A percentile compares a stretch with the other conserved stretches of the same genome.
Evolutionary conservation across 2,888 invertebrate genomes (phyloP).

Genomic region (Caenorhabditis imperialis): DNA sequence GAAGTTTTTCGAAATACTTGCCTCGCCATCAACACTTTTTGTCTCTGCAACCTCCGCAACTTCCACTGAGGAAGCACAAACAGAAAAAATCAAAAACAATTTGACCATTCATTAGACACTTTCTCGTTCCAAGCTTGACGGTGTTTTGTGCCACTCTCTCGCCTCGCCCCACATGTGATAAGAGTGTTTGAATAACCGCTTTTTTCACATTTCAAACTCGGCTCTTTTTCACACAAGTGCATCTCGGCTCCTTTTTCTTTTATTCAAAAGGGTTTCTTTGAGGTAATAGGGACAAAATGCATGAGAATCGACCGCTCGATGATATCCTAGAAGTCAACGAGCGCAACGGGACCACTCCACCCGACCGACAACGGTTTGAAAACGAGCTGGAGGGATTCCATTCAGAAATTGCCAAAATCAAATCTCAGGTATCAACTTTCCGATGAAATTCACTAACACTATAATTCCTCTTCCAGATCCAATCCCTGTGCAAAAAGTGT

Average conservation of each 20-base stretch:
- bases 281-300: slow-evolving; percentile 40
- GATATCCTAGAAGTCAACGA: slow-evolving; percentile 46
- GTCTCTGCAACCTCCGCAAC: slow-evolving; percentile 7
- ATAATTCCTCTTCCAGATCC: slow-evolving; percentile 17
- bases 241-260: slow-evolving; percentile 12
- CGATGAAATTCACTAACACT: not conserved
- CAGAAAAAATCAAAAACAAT: not conserved
- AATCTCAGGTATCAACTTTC: slow-evolving; percentile 15
- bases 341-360: slow-evolving; percentile 28
- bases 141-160: not conserved
- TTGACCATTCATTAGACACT: slow-evolving; percentile 2
- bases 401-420: slow-evolving; percentile 13
- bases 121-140: not conserved
- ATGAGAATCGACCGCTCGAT: slow-evolving; percentile 43
- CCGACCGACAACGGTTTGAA: slow-evolving; percentile 50
- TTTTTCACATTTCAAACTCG: slow-evolving; percentile 33
- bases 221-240: slow-evolving; percentile 28
- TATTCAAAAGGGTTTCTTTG: slow-evolving; percentile 4
- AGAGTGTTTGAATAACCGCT: slow-evolving; percentile 44
- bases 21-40: not conserved
- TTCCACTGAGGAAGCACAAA: not conserved
- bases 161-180: slow-evolving; percentile 24
- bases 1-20: slow-evolving; percentile 38
- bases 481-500: slow-evolving; percentile 31
- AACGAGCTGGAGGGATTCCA: slow-evolving; percentile 33